These are phyloP conservation scores for Metopia argyrocephala DNA, from an alignment of 2,888 invertebrate genomes.

Conservation along the genomic window DNA sequence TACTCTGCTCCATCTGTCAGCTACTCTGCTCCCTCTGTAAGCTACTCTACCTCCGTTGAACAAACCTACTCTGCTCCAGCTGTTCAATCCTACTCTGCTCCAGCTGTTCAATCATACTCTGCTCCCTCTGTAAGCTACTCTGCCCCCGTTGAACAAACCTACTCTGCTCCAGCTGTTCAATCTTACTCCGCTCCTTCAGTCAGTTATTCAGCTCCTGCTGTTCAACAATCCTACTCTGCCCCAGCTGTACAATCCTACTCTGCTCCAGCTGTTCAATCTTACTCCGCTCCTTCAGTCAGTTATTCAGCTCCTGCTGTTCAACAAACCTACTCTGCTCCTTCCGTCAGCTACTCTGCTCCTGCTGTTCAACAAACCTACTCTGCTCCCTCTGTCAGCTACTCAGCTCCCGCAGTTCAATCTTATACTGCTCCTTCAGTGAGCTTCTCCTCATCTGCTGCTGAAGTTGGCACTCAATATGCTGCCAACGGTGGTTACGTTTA, in stretches of 20 bases:
- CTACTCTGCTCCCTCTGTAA: conserved; percentile 6
- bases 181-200: conserved; percentile 16
- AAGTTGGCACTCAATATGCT: conserved; percentile 74
- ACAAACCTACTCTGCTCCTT: conserved; percentile 57
- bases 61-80: conserved; percentile 57
- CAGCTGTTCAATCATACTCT: conserved; percentile 48
- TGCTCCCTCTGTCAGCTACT: conserved; percentile 47
- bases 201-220: conserved; percentile 68
- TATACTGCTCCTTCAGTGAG: conserved; percentile 52
- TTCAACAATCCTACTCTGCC: conserved; percentile 58
- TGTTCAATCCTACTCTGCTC: conserved; percentile 32
- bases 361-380: conserved; percentile 37
- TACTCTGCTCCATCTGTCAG: conserved; percentile 50
- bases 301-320: conserved; percentile 65
- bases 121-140: conserved; percentile 59
- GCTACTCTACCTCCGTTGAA: conserved; percentile 63
- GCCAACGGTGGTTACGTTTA: conserved; percentile 77
- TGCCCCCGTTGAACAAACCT: conserved; percentile 30
- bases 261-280: conserved; percentile 22
- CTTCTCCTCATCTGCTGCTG: conserved; percentile 47
- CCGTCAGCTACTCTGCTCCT: conserved; percentile 26
- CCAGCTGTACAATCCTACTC: conserved; percentile 32
- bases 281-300: conserved; percentile 58
- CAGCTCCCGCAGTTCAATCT: conserved; percentile 23
- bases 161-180: no score